Evolutionary conservation across 2,113 vertebrate genomes (phyloP), one percentile per base, ranked within the genome.

Genomic region (Anarrhichthys ocellatus): DNA sequence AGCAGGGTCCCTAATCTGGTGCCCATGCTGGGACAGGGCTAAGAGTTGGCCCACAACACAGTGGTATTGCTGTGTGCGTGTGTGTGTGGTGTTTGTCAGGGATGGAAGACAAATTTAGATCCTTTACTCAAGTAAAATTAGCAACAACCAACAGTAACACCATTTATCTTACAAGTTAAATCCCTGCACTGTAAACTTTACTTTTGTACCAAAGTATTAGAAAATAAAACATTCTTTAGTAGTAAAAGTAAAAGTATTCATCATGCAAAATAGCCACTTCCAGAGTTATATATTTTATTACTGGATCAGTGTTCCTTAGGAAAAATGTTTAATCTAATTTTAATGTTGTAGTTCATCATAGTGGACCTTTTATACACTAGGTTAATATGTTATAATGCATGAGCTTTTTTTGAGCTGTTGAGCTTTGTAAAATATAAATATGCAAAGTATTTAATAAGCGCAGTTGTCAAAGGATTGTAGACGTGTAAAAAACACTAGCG

Each of bases 1-100:
- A 81, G 40, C 73, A 20, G 29, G 24, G 63, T 54, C 81, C 86
- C 36, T 92, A 92, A 93, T 93, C 91, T 85, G 88, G 89, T 89
- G 89, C 65, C 78, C 91, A 91, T 83, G 90, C 91, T 92, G 92
- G 78, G 88, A 73, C 75, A 17, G 56, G 77, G 69, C 89, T 79
- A 90, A 44, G 42, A 63, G 85, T 87, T 89, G 82, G 68, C 64
- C 42, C 72, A 67, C 66, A 40, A 24, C 73, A 38, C 68, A 9
- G 72, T 18, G 52, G 18, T 56, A n/a, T 18, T 64, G 48, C 24
- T 61, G 4, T 76, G 62, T 81, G 34, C 5, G 34, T 34, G 80
- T 61, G 63, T 81, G 63, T 73, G 76, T 63, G 62, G 14, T 27
- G 46, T 56, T 27, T 50, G 42, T 42, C 54, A 27, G 17, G 29